Percentiles rank a stretch among this genome's conserved stretches.
Evolutionary conservation across 2,797 vertebrate genomes (phyloP).

Genomic region (Protonibea diacanthus): DNA sequence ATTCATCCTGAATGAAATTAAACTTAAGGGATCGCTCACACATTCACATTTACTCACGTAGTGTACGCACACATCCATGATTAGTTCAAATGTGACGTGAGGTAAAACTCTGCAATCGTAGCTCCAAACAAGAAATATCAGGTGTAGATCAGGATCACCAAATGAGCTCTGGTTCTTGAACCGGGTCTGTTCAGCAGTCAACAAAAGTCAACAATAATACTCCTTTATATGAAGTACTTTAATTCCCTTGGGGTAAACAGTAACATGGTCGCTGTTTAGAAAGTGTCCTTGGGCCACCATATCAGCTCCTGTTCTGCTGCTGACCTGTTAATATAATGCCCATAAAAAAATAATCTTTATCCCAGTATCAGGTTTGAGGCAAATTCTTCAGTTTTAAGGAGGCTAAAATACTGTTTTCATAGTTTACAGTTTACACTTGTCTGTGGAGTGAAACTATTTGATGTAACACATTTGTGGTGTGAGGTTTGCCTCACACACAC

Average conservation of each 20-base stretch:
- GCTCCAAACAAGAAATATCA: too few relatives aligned
- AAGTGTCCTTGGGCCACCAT: not conserved
- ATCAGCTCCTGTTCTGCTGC: not conserved
- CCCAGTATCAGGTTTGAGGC: not conserved
- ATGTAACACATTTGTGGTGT: not conserved
- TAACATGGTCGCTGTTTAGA: not conserved
- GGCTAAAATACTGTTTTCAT: not conserved
- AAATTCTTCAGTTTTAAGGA: not conserved
- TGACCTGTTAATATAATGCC: constrained; percentile 8
- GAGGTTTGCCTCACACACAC: not conserved
- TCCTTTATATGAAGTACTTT: not conserved
- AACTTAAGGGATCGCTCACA: too few relatives aligned
- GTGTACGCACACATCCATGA: too few relatives aligned
- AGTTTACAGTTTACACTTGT: not conserved
- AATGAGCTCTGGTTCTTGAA: too few relatives aligned
- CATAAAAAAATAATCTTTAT: not conserved
- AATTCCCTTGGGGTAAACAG: not conserved
- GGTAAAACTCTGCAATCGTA: too few relatives aligned
- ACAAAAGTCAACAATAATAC: not conserved
- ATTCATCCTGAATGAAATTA: too few relatives aligned
- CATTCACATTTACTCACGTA: too few relatives aligned
- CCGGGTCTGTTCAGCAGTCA: too few relatives aligned
- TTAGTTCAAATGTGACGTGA: too few relatives aligned
- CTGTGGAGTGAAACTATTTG: not conserved
- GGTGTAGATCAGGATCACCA: too few relatives aligned